Percentiles rank a stretch among this genome's conserved stretches.
Conservation (phyloP, 2,797 vertebrate genomes). For the Tadarida brasiliensis region DNA sequence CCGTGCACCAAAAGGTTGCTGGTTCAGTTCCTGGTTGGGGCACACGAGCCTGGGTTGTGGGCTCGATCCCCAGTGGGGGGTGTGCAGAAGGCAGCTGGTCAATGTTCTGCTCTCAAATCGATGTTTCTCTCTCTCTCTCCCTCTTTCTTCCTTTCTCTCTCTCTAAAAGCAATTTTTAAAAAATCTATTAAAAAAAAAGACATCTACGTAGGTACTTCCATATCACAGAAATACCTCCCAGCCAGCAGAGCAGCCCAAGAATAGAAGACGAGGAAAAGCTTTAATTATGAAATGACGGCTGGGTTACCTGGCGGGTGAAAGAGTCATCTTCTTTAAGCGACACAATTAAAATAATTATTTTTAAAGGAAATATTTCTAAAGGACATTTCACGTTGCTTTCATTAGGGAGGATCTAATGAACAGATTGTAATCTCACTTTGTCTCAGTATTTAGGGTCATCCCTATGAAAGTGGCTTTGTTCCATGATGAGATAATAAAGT, state of each 20-base stretch:
- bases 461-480: background rate
- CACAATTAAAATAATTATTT: conserved; percentile 21
- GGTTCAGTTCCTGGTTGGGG: background rate
- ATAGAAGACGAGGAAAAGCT: background rate
- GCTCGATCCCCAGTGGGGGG: background rate
- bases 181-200: background rate
- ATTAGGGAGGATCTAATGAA: background rate
- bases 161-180: background rate
- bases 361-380: conserved; percentile 19
- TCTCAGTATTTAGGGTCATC: background rate
- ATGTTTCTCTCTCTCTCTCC: background rate
- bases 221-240: background rate
- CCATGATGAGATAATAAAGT: background rate
- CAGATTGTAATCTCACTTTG: background rate
- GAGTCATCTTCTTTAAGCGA: conserved; percentile 8
- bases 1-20: background rate
- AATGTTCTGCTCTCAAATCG: background rate
- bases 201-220: background rate
- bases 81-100: background rate
- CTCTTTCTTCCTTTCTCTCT: background rate
- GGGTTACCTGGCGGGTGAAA: background rate
- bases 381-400: background rate
- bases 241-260: background rate
- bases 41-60: no score
- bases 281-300: background rate